phyloP scores from a whole-genome alignment of 1,140 invertebrate species.

The Apis cerana region DNA sequence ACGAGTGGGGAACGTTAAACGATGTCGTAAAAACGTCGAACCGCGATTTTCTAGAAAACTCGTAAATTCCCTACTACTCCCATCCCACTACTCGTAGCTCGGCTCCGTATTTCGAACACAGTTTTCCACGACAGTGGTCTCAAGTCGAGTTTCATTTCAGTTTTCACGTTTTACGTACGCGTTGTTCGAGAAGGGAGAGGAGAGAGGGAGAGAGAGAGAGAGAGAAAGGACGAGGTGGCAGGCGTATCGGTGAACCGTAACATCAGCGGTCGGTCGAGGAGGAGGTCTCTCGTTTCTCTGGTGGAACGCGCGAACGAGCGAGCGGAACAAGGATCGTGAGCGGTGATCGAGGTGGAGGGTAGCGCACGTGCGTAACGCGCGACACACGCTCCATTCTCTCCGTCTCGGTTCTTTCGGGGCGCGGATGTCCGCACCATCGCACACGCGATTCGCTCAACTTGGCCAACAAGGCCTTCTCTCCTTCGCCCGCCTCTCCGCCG shows the following conservation, averaged over 20 bases:
- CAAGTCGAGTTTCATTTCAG: not conserved
- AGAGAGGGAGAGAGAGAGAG: too few species aligned
- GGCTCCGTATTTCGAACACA: too few species aligned
- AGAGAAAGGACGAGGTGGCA: too few species aligned
- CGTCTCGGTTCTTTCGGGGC: slow-evolving; percentile 34
- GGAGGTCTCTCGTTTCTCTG: too few species aligned
- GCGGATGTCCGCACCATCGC: slow-evolving; percentile 78
- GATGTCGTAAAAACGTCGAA: slow-evolving; percentile 65
- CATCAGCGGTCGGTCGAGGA: too few species aligned
- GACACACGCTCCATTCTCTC: slow-evolving; percentile 45
- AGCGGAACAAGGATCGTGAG: not conserved
- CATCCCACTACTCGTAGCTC: not conserved
- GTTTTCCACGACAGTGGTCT: not conserved
- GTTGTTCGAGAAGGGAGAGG: too few species aligned
- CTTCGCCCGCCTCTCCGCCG: not conserved
- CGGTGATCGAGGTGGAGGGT: too few species aligned
- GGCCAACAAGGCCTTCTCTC: slow-evolving; percentile 54
- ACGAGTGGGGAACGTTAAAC: slow-evolving; percentile 61
- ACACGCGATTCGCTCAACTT: slow-evolving; percentile 77
- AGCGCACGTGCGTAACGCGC: slow-evolving; percentile 59
- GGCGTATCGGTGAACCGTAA: too few species aligned
- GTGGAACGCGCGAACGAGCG: not conserved
- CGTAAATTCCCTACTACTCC: slow-evolving; percentile 65
- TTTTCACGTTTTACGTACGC: too few species aligned
- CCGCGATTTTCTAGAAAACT: slow-evolving; percentile 67